Evolutionary conservation across 2,113 vertebrate genomes (phyloP), one percentile per base, ranked within the genome.

Genomic region (Riparia riparia): DNA sequence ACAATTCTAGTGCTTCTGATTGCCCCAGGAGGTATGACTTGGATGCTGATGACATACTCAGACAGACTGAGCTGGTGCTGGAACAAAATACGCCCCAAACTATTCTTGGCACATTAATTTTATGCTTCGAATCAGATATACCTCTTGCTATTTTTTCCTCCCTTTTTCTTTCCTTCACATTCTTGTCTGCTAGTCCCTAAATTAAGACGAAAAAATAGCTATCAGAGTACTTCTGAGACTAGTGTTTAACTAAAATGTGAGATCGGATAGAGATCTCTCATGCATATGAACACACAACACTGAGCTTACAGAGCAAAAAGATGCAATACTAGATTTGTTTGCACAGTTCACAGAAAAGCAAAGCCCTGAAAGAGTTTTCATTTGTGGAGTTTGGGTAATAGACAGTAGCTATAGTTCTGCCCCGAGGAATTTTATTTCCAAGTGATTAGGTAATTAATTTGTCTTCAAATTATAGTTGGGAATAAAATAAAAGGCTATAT

Each of bases 51-150:
- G 85, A 76, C 69, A 81, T 56, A 49, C 21, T 85, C 31, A 73
- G 82, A 29, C 45, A 83, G 57, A 65, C 34, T 73, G 60, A 80
- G 56, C 41, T 92, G 64, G 25, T 94, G 65, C 44, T 84, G 54
- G 45, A 82, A 79, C 82, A 85, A 92, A 93, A 84, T 54, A 64
- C 0, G 0, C 31, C 58, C 69, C 44, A 44, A 82, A 91, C 70
- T 90, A 84, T 93, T 96, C 69, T 44, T 95, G 78, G 84, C 66
- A 80, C 21, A 5, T 80, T 68, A 39, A 82, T 93, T 86, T 94
- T 84, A 68, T 81, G 60, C 37, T 49, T 89, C 65, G 60, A 83
- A 61, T 54, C 80, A 70, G 44, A 74, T 88, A 78, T 6, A 70
- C 17, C 14, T 66, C 32, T 66, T 86, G 47, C 56, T 77, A 57